Conservation (phyloP, 2,113 vertebrate species). For the Panthera uncia region DNA sequence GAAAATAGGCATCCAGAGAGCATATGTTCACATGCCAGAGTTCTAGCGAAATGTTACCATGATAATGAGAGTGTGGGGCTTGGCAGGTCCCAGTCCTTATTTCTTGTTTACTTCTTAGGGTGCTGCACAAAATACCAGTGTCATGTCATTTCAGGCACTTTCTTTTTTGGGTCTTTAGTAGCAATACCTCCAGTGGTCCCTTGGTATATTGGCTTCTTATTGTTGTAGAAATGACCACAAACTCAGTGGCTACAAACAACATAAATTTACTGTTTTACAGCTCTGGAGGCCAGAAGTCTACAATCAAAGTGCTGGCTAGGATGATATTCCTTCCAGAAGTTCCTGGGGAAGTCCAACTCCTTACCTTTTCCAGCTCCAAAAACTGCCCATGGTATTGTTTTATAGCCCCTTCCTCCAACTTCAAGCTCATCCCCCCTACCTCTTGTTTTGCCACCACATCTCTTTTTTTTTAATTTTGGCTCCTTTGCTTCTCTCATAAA, state of each 20-base stretch:
- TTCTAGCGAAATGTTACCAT: no score
- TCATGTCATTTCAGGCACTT: no score
- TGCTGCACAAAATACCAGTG: background rate
- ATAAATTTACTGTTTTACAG: background rate
- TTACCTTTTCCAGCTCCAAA: background rate
- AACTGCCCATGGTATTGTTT: background rate
- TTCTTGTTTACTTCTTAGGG: background rate
- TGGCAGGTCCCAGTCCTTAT: background rate
- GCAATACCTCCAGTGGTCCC: background rate
- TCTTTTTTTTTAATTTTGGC: background rate
- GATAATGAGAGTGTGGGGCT: no score
- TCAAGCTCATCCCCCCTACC: background rate
- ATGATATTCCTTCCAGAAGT: background rate
- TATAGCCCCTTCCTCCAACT: background rate
- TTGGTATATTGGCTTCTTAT: background rate
- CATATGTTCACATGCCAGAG: no score
- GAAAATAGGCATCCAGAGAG: background rate
- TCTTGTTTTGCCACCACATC: background rate
- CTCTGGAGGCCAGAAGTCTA: background rate
- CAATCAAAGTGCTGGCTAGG: background rate
- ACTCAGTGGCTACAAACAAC: background rate
- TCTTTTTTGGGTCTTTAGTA: background rate
- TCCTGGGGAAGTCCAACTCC: rapidly evolving
- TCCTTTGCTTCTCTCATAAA: background rate
- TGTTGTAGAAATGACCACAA: background rate